Conservation (phyloP, 2,113 vertebrate species). For the Copsychus sechellarum region DNA sequence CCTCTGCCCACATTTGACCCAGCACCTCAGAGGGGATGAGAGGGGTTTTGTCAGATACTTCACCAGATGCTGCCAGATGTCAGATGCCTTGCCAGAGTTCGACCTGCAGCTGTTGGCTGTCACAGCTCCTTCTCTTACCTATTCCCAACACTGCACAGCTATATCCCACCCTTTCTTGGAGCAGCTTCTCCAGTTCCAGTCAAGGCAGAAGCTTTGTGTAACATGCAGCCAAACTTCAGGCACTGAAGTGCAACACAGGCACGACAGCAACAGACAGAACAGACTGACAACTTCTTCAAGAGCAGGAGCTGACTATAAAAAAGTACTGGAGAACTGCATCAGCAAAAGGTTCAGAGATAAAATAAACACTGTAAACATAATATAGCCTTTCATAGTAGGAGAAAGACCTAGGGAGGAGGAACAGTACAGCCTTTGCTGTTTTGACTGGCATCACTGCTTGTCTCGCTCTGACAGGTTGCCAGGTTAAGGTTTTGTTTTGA, state of each 20-base stretch:
- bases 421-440: slow-evolving; percentile 69
- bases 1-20: not conserved
- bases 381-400: slow-evolving; percentile 60
- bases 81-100: not conserved
- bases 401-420: slow-evolving; percentile 58
- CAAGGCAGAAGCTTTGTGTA: not conserved
- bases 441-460: slow-evolving; percentile 61
- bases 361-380: slow-evolving; percentile 68
- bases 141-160: not conserved
- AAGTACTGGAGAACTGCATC: slow-evolving; percentile 9
- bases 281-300: slow-evolving; percentile 4
- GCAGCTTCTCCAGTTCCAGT: not conserved
- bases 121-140: not conserved
- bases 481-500: slow-evolving; percentile 66
- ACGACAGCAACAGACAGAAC: not conserved
- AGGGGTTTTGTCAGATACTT: not conserved
- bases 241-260: not conserved
- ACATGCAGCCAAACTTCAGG: not conserved
- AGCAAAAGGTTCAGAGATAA: slow-evolving; percentile 58
- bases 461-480: slow-evolving; percentile 56
- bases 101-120: not conserved
- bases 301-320: slow-evolving; percentile 12
- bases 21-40: not conserved
- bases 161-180: not conserved
- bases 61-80: slow-evolving; percentile 5